Conservation (phyloP, 2,797 vertebrate species). For the Stomatorhinus walkeri region DNA sequence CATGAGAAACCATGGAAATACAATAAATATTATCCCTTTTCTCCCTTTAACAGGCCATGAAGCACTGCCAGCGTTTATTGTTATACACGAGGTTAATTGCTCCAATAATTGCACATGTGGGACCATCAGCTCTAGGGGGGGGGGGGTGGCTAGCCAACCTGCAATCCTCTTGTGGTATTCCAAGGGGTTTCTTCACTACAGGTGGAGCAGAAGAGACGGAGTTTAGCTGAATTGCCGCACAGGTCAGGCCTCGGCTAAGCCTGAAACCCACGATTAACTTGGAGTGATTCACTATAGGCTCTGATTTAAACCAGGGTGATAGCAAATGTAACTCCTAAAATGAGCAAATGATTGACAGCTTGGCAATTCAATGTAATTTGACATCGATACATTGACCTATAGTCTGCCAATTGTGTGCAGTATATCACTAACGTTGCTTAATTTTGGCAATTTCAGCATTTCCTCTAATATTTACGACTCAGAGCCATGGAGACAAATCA, state of each 20-base stretch:
- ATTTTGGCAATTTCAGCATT: not conserved
- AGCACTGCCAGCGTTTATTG: slow-evolving; percentile 46
- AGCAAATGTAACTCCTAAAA: not conserved
- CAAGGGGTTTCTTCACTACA: not conserved
- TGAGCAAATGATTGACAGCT: not conserved
- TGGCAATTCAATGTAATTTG: not conserved
- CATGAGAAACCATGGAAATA: slow-evolving; percentile 41
- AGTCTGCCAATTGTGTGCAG: not conserved
- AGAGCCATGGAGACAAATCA: not conserved
- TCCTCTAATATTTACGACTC: not conserved
- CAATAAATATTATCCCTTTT: slow-evolving; percentile 44
- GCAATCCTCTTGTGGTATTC: not conserved
- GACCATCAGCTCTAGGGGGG: not conserved
- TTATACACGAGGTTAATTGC: slow-evolving; percentile 49
- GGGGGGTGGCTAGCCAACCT: not conserved
- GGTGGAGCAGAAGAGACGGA: not conserved
- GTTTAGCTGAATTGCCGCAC: not conserved
- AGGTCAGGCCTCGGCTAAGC: not conserved
- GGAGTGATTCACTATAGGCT: not conserved
- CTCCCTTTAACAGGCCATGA: slow-evolving; percentile 45
- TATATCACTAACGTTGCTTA: not conserved
- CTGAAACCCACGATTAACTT: not conserved
- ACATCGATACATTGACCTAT: not conserved
- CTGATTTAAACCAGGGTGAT: not conserved
- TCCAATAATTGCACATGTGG: not conserved